Base-by-base conservation (phyloP, 2,888 invertebrate genomes). In the Drosophila engyochracea region DNA sequence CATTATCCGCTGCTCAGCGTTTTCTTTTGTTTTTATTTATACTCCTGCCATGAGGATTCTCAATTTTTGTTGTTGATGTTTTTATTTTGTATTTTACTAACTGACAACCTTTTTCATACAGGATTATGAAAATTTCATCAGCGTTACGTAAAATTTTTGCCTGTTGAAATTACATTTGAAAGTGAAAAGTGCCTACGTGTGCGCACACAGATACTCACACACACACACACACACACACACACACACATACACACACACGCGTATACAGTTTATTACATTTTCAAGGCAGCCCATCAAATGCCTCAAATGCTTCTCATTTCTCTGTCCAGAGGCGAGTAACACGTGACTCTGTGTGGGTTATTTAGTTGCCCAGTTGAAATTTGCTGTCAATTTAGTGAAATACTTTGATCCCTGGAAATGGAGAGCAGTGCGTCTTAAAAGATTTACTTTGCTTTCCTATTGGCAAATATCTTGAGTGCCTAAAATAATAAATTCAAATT, bases 221-320 rank as follows among this genome's bases (percentile, higher is more conserved):
- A 51, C 28, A 39, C 47, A 41, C 35, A 49, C 35, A 70, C 39
- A 44, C 52, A 66, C 33, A 64, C 30, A 67, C 52, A 54, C 31
- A 54, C 39, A 44, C 52, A 66, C 33, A 64, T 28, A 67, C 52
- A 54, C 31, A 54, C 47, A 61, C 51, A 54, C 64, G 70, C 75
- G 57, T 73, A 63, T 66, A 79, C 74, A 73, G 74, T 74, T 88
- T 90, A 90, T 89, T 78, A 79, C 81, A 74, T 72, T 86, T 90
- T 83, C 89, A 90, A 90, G 90, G 89, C 83, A 77, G 69, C 75
- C 75, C 74, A 74, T 89, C 75, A 86, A 89, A 79, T 77, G 72
- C 72, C 64, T 76, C 62, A 76, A 89, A 83, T 86, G 63, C 39
- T 63, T 62, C 71, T 30, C 25, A 22, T 49, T 54, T 10, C 52